Conservation (phyloP, 2,113 vertebrate species). For the Spea bombifrons region DNA sequence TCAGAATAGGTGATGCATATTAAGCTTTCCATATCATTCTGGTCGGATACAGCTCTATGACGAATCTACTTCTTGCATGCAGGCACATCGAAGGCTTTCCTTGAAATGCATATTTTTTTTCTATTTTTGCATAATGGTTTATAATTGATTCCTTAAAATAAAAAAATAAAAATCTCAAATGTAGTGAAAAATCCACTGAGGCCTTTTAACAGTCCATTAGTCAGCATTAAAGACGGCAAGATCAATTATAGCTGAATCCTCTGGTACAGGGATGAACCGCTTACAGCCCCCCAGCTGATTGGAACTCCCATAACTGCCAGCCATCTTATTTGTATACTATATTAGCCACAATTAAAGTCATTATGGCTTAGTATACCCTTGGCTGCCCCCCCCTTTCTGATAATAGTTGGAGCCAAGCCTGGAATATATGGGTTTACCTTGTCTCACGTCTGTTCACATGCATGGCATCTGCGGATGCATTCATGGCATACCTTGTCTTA, state of each 20-base stretch:
- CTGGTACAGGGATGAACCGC: neutral
- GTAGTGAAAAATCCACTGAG: conserved; percentile 53
- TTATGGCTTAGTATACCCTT: too few relatives aligned
- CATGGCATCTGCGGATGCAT: too few relatives aligned
- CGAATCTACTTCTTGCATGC: conserved; percentile 30
- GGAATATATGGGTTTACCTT: too few relatives aligned
- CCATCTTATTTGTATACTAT: too few relatives aligned
- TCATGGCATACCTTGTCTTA: too few relatives aligned
- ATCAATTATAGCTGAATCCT: conserved; percentile 50
- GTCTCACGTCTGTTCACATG: too few relatives aligned
- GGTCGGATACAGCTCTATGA: neutral
- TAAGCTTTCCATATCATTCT: conserved; percentile 31
- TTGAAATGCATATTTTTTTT: conserved; percentile 42
- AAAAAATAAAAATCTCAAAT: conserved; percentile 50
- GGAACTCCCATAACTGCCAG: neutral
- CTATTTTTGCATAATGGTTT: conserved; percentile 52
- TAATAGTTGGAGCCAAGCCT: too few relatives aligned
- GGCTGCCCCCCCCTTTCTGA: too few relatives aligned
- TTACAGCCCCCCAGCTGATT: neutral
- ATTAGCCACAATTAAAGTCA: too few relatives aligned
- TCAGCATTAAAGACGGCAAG: conserved; percentile 48
- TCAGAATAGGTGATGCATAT: conserved; percentile 43
- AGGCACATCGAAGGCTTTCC: conserved; percentile 43
- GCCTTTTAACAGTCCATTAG: conserved; percentile 56
- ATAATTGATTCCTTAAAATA: conserved; percentile 54